Evolutionary conservation across 2,113 vertebrate genomes (phyloP).

Genomic region (Zootoca vivipara): DNA sequence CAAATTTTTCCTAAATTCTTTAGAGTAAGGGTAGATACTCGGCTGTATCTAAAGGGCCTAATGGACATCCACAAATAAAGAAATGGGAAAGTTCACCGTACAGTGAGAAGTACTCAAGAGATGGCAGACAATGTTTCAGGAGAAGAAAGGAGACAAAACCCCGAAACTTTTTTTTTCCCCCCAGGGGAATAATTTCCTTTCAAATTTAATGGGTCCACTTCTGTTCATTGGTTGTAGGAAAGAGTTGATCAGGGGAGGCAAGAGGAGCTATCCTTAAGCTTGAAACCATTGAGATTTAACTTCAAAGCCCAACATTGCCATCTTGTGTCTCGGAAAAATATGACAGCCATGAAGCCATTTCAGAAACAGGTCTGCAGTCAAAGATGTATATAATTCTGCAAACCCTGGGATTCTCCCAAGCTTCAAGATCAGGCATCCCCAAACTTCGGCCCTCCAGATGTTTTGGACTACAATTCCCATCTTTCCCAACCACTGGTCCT

Average conservation of each 20-base stretch:
- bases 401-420: no score
- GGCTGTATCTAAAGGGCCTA: neutral
- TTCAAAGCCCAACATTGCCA: neutral
- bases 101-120: neutral
- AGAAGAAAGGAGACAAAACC: neutral
- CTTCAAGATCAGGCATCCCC: no score
- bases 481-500: no score
- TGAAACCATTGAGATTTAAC: neutral
- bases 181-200: neutral
- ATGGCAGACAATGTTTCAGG: neutral
- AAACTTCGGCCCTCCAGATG: no score
- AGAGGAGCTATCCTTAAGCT: neutral
- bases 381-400: no score
- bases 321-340: neutral
- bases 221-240: neutral
- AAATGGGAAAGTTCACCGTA: neutral
- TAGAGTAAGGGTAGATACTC: no score
- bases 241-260: neutral
- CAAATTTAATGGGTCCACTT: neutral
- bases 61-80: neutral
- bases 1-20: no score
- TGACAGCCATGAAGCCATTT: neutral
- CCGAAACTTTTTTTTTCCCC: neutral
- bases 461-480: no score
- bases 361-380: no score